A percentile compares a stretch with the other conserved stretches of the same genome.
Conservation (phyloP, 2,888 invertebrate species). For the Geophilus truncorum region DNA sequence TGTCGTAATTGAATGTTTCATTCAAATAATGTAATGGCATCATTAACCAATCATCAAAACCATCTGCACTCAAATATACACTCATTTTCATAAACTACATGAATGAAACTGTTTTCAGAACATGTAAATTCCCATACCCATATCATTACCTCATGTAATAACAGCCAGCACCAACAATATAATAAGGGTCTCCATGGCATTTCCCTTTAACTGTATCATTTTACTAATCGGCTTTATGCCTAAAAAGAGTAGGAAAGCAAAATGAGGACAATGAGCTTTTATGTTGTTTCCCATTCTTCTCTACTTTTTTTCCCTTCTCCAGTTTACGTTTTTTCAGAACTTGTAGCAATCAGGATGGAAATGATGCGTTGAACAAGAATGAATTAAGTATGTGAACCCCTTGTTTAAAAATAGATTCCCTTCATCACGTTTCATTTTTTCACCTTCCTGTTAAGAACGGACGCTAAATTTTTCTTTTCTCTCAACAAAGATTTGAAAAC, state of each 20-base stretch:
- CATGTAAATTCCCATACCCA: background rate
- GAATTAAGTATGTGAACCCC: constrained; percentile 15
- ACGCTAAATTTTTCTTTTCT: constrained; percentile 6
- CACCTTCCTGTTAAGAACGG: background rate
- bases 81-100: background rate
- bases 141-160: background rate
- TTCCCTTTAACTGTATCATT: too few species aligned
- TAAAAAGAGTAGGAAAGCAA: background rate
- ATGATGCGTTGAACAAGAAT: constrained; percentile 13
- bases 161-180: too few species aligned
- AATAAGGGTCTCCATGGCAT: too few species aligned
- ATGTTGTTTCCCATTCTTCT: background rate
- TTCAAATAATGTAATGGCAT: constrained; percentile 4
- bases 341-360: background rate
- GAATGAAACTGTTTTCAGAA: background rate
- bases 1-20: constrained; percentile 13
- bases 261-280: background rate
- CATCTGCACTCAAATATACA: background rate
- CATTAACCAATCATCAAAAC: constrained; percentile 22
- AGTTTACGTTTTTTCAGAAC: background rate
- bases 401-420: constrained; percentile 10
- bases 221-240: background rate
- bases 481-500: background rate
- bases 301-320: background rate
- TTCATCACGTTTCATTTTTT: constrained; percentile 7